These are phyloP conservation scores for Xenentodon cancila DNA, from an alignment of 2,797 vertebrate species.

Conservation along the genomic window DNA sequence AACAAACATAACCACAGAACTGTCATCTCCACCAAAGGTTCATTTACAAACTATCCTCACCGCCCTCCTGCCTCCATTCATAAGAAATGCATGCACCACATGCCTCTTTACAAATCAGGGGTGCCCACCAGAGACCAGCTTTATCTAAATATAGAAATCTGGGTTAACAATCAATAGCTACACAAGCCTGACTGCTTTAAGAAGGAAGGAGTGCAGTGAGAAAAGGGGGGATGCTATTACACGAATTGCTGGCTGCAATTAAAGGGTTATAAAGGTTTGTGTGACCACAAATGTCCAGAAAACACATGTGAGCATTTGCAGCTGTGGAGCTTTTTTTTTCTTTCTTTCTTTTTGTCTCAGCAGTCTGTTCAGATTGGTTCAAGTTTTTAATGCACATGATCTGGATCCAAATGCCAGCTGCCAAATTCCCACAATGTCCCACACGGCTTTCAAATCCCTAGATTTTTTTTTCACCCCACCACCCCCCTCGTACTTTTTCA, in stretches of 20 bases:
- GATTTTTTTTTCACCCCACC: not conserved
- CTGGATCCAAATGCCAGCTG: conserved; percentile 50
- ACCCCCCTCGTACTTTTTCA: not conserved
- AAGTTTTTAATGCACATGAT: conserved; percentile 46
- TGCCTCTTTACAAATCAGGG: conserved; percentile 44
- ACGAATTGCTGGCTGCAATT: conserved; percentile 37
- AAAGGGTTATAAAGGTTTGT: conserved; percentile 42
- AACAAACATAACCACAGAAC: not conserved
- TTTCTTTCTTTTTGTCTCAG: conserved; percentile 21
- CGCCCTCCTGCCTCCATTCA: conserved; percentile 56
- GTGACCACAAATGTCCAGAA: conserved; percentile 27
- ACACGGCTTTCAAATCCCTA: conserved; percentile 25
- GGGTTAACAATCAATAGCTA: conserved; percentile 67
- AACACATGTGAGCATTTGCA: conserved; percentile 60
- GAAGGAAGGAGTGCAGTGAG: conserved; percentile 5
- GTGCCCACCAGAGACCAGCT: conserved; percentile 52
- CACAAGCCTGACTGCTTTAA: conserved; percentile 51
- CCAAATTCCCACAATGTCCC: conserved; percentile 51
- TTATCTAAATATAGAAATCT: conserved; percentile 68
- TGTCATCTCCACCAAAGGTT: not conserved
- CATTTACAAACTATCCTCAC: not conserved
- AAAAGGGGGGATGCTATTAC: conserved; percentile 18
- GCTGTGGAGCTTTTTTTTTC: conserved; percentile 49
- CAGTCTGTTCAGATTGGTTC: conserved; percentile 19
- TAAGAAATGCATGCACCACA: conserved; percentile 52